Conservation (phyloP, 2,888 invertebrate genomes). For the Slavum lentiscoides region DNA sequence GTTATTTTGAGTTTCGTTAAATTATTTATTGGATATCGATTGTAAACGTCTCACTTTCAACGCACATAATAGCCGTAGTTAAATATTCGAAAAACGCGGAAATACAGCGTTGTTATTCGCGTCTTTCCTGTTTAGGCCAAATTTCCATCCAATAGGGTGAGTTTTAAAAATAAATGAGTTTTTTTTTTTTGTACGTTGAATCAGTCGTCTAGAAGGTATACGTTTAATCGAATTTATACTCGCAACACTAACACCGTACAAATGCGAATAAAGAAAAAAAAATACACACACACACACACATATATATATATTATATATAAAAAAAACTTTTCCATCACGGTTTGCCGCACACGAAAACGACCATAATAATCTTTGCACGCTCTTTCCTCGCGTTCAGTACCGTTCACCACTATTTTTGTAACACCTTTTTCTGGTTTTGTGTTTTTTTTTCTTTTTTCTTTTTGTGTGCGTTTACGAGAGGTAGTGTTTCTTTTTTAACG, state of each 20-base stretch:
- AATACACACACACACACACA: neutral
- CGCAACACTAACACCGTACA: constrained; percentile 6
- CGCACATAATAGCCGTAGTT: neutral
- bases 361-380: constrained; percentile 32
- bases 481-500: constrained; percentile 8
- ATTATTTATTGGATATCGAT: neutral
- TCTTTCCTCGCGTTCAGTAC: neutral
- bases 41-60: neutral
- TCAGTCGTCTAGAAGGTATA: constrained; percentile 43
- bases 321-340: constrained; percentile 49
- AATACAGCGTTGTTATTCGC: neutral
- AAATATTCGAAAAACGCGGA: neutral
- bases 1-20: neutral
- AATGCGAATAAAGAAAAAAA: neutral
- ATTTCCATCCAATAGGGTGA: neutral
- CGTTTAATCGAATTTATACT: constrained; percentile 51
- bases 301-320: neutral
- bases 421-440: constrained; percentile 15
- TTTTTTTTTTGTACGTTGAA: constrained; percentile 14
- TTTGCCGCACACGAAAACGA: constrained; percentile 48
- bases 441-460: neutral
- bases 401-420: constrained; percentile 23
- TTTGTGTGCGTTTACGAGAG: neutral
- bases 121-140: neutral
- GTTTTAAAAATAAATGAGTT: constrained; percentile 26